Base-by-base conservation (phyloP, 2,888 invertebrate genomes). In the Acrobasis suavella region DNA sequence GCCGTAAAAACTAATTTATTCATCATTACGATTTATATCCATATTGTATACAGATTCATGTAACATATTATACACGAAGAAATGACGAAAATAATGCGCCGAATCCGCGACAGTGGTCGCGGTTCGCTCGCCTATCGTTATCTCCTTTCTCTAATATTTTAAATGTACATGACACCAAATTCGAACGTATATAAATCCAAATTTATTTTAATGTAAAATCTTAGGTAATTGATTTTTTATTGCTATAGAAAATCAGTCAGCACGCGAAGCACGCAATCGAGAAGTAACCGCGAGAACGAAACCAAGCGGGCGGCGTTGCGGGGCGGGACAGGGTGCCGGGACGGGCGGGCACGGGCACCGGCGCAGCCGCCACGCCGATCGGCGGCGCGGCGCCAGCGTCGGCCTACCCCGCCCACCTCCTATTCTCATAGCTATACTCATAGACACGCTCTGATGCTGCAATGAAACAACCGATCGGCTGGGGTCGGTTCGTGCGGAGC, bases 51-150 rank as follows among this genome's bases (percentile, higher is more conserved):
- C 93, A 93, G 93, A 92, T 93, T 93, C 92, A 93, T 93, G 94
- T 94, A 94, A 93, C 93, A 93, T 93, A 93, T 92, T 91, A 93
- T 93, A 93, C 93, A 93, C 93, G 92, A 92, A 93, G 90, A 91
- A 91, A 89, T 89, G 91, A 91, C 91, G 91, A 92, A 91, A 91
- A 89, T 88, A 91, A 83, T 85, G 87, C 89, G 88, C 81, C 87
- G 87, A 86, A 77, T 74, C 86, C 85, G 86, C 86, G 85, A 85
- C 85, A 76, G 72, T 68, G 71, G 85, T 83, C 89, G 84, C 88
- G 88, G 86, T 72, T 81, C 87, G 85, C 81, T 85, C 86, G 87
- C 90, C 87, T 89, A 90, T 91, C 92, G 86, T 90, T 89, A 90
- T 85, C 85, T 88, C 86, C 87, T 79, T 90, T 89, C 84, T 86